Conservation (phyloP, 2,888 invertebrate genomes). For the Hyposoter didymator region DNA sequence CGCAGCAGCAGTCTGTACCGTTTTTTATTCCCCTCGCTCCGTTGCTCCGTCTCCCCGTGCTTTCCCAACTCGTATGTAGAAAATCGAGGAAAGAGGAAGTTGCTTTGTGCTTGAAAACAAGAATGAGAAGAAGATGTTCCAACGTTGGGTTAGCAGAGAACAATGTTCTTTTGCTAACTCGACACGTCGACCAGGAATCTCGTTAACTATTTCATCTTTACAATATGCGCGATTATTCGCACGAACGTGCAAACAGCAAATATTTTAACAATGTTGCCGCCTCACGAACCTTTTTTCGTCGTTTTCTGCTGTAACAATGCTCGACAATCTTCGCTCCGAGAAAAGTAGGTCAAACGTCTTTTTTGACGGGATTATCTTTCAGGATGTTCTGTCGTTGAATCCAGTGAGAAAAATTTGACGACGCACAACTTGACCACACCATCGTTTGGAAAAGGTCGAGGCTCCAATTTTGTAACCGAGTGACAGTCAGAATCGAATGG, state of each 20-base stretch:
- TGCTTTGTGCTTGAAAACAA: conserved; percentile 23
- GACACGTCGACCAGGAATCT: conserved; percentile 27
- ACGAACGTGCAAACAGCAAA: background rate
- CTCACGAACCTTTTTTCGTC: background rate
- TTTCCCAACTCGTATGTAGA: conserved; percentile 12
- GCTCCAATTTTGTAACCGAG: too few relatives aligned
- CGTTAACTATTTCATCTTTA: background rate
- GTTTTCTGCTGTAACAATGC: background rate
- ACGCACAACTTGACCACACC: too few relatives aligned
- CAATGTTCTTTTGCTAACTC: conserved; percentile 22
- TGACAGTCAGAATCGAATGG: too few relatives aligned
- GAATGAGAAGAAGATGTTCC: conserved; percentile 19
- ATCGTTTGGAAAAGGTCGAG: too few relatives aligned
- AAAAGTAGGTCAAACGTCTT: background rate
- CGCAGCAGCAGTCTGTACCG: conserved; percentile 46
- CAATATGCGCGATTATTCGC: background rate
- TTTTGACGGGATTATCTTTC: background rate
- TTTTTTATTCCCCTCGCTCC: conserved; percentile 26
- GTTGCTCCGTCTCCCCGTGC: background rate
- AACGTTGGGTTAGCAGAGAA: background rate
- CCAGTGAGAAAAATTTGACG: too few relatives aligned
- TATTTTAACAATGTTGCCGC: background rate
- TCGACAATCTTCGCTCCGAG: background rate
- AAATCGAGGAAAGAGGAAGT: conserved; percentile 55
- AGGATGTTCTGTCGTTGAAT: background rate